A percentile compares a stretch with the other conserved stretches of the same genome.
phyloP scores from a whole-genome alignment of 2,797 vertebrate species.

The Pyrocephalus nanus region DNA sequence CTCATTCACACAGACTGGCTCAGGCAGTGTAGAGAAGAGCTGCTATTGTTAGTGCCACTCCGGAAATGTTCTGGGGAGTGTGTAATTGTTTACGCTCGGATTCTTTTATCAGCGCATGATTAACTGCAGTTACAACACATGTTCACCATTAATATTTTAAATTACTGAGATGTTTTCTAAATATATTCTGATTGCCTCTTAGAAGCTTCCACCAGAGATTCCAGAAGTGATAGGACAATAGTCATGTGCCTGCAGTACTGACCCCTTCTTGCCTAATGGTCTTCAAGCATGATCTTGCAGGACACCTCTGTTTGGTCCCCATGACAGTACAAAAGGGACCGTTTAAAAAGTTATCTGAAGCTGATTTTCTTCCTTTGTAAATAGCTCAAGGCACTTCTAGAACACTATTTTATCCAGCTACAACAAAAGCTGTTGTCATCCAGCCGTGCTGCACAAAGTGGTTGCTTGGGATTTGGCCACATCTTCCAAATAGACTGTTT shows the following conservation, averaged over 20 bases:
- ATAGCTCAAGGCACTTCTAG: background rate
- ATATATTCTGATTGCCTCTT: background rate
- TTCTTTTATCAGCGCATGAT: constrained; percentile 43
- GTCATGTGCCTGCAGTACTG: background rate
- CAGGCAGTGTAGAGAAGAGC: background rate
- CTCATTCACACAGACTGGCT: background rate
- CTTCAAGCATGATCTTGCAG: background rate
- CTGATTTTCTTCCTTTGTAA: constrained; percentile 34
- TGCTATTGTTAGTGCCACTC: constrained; percentile 44
- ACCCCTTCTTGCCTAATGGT: background rate
- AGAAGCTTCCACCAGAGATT: background rate
- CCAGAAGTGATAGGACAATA: rapidly evolving
- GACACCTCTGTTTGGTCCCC: background rate
- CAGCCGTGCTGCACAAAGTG: background rate
- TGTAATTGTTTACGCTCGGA: constrained; percentile 45
- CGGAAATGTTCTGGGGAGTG: constrained; percentile 54
- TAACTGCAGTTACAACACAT: constrained; percentile 60
- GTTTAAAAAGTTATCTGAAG: background rate
- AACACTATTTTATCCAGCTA: background rate
- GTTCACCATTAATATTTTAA: constrained; percentile 52
- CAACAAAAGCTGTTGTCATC: constrained; percentile 35
- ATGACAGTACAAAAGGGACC: background rate
- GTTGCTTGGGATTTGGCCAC: constrained; percentile 25
- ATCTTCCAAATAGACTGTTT: constrained; percentile 17
- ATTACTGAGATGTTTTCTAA: constrained; percentile 20